Base-by-base conservation (phyloP, 2,888 invertebrate genomes). In the Drosophila prostipennis region DNA sequence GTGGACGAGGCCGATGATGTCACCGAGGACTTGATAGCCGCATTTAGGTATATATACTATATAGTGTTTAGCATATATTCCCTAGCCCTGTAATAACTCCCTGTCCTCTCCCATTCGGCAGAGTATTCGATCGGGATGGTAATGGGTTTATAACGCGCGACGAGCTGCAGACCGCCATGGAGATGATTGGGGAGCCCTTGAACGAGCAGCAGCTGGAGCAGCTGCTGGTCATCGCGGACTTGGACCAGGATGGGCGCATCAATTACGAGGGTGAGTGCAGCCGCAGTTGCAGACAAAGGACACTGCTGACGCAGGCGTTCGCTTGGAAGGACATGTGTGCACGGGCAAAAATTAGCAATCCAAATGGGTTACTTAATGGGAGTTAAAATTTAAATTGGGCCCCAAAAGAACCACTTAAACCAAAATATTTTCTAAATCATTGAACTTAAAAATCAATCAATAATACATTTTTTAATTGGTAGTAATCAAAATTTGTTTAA, bases 131-230 rank as follows among this genome's bases (percentile, higher is more conserved):
- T 93, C 95, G 96, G 65, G 97, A 98, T 90, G 95, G 96, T 88
- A 97, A 98, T 91, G 98, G 98, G 36, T 98, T 96, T 92, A 97
- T 98, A 91, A 96, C 96, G 42, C 93, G 95, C 87, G 96, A 96
- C 90, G 96, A 96, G 91, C 92, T 96, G 49, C 94, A 95, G 87
- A 93, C 94, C 59, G 96, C 96, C n/a, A 94, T 96, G 93, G 96
- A 96, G 91, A 95, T 96, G 94, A 96, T 96, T 82, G 96, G 96
- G 26, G 96, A 96, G 92, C 94, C 94, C 2, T 94, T 96, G 61
- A 95, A 95, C 2, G 96, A 96, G 87, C 93, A 94, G 76, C 96
- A 96, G 91, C 93, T 96, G 69, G 95, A 95, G 84, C 95, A 96
- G 84, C 94, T 96, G 90, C 93, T 96, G 77, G 93, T 94, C 81